Percentiles rank a stretch among this genome's conserved stretches.
These are phyloP conservation scores for Tillus elongatus DNA, from an alignment of 2,888 invertebrate genomes.

Conservation along the genomic window DNA sequence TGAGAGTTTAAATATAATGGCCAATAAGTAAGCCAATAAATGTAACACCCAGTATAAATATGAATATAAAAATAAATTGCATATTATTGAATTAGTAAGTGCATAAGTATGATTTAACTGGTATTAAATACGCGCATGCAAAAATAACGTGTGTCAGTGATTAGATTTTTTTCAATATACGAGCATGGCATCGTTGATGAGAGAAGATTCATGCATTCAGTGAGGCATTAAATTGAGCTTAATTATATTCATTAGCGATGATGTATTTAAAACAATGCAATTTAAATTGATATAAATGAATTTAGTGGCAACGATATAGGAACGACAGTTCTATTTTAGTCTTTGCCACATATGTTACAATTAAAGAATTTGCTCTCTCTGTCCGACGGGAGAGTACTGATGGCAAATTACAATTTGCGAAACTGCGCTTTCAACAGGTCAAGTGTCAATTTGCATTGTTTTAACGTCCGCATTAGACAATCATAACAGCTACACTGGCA, in stretches of 20 bases:
- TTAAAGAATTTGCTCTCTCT: conserved; percentile 29
- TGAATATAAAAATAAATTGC: too few species aligned
- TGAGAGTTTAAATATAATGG: too few species aligned
- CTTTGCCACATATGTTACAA: conserved; percentile 28
- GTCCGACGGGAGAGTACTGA: conserved; percentile 22
- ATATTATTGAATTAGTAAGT: too few species aligned
- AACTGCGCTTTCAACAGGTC: conserved; percentile 34
- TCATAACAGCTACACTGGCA: too few species aligned
- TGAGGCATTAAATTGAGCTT: conserved; percentile 3
- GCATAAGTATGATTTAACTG: too few species aligned
- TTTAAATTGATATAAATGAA: conserved; percentile 35
- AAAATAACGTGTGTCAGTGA: too few species aligned
- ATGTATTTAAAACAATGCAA: conserved; percentile 32
- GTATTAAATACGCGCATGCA: too few species aligned
- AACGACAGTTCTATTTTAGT: conserved; percentile 14
- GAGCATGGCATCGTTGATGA: background rate
- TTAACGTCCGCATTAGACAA: too few species aligned
- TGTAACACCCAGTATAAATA: too few species aligned
- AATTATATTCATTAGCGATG: conserved; percentile 12
- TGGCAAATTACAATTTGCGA: conserved; percentile 35
- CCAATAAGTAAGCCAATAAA: too few species aligned
- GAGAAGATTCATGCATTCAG: background rate
- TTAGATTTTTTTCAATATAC: background rate
- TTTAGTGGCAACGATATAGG: conserved; percentile 26
- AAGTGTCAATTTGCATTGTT: conserved; percentile 38